These are phyloP conservation scores for Tetranychus cinnabarinus DNA, from an alignment of 1,140 invertebrate species.

Conservation along the genomic window DNA sequence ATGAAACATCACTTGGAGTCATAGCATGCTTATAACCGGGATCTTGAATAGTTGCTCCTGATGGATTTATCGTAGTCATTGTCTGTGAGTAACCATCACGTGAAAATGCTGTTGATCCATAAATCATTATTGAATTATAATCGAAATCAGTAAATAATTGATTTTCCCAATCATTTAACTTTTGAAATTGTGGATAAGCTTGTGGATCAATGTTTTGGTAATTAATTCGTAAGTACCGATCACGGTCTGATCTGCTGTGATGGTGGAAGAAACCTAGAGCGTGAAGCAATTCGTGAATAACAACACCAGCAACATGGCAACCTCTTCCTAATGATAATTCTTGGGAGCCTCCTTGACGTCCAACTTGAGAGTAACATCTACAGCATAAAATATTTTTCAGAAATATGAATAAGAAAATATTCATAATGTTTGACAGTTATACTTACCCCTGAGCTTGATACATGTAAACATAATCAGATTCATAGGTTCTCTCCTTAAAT, in stretches of 20 bases:
- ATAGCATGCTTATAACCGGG: conserved; percentile 1
- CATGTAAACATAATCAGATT: not conserved
- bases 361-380: conserved; percentile 13
- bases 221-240: conserved; percentile 33
- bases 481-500: not conserved
- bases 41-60: not conserved
- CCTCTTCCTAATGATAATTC: conserved; percentile 10
- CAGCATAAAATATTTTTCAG: not conserved
- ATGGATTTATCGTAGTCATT: not conserved
- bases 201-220: conserved; percentile 34
- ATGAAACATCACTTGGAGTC: not conserved
- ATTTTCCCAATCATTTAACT: conserved; percentile 9
- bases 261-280: conserved; percentile 25
- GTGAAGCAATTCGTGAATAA: conserved; percentile 13
- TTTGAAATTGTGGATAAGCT: conserved; percentile 11
- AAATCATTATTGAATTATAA: conserved; percentile 23
- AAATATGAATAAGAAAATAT: too few relatives aligned
- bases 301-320: conserved; percentile 11
- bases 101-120: conserved; percentile 16
- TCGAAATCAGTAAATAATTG: conserved; percentile 14
- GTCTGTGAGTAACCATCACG: not conserved
- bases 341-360: conserved; percentile 11
- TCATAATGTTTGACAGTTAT: too few relatives aligned
- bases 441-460: not conserved
- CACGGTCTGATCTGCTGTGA: conserved; percentile 25